A percentile compares a stretch with the other conserved stretches of the same genome.
Evolutionary conservation across 1,140 invertebrate genomes (phyloP).

Genomic region (Camponotus vicinus): DNA sequence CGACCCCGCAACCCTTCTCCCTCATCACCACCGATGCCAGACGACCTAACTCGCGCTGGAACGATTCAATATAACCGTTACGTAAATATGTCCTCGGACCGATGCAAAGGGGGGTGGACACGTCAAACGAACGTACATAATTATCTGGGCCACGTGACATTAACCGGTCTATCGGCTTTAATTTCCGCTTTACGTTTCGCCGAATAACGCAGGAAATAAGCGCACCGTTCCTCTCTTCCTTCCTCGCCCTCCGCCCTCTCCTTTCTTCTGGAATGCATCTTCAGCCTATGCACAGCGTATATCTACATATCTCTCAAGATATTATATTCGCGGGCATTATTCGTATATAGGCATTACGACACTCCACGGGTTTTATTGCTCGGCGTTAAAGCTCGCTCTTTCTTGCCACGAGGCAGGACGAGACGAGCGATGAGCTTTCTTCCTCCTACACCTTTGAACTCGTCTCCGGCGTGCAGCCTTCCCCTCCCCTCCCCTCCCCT

Average conservation of each 20-base stretch:
- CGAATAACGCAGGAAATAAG: conserved; percentile 64
- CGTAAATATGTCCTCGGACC: conserved; percentile 25
- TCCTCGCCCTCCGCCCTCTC: no score
- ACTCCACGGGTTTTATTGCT: conserved; percentile 72
- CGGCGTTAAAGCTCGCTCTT: conserved; percentile 65
- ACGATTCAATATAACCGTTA: conserved; percentile 22
- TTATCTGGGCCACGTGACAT: conserved; percentile 36
- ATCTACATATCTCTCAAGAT: conserved; percentile 50
- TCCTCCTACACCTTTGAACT: conserved; percentile 66
- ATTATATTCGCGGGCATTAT: conserved; percentile 57
- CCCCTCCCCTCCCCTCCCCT: not conserved
- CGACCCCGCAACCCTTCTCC: no score
- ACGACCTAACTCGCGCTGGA: not conserved
- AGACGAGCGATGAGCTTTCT: conserved; percentile 51
- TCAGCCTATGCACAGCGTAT: no score
- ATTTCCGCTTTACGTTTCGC: conserved; percentile 58
- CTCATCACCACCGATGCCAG: not conserved
- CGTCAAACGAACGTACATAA: conserved; percentile 34
- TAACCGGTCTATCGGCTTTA: conserved; percentile 60
- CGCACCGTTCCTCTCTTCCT: not conserved
- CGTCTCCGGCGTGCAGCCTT: conserved; percentile 20
- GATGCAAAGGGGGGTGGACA: not conserved
- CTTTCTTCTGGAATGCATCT: no score
- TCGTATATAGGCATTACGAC: conserved; percentile 67
- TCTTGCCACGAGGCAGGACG: conserved; percentile 37